Base-by-base conservation (phyloP, 2,797 vertebrate genomes). In the Oryzias dopingdopingensis region DNA sequence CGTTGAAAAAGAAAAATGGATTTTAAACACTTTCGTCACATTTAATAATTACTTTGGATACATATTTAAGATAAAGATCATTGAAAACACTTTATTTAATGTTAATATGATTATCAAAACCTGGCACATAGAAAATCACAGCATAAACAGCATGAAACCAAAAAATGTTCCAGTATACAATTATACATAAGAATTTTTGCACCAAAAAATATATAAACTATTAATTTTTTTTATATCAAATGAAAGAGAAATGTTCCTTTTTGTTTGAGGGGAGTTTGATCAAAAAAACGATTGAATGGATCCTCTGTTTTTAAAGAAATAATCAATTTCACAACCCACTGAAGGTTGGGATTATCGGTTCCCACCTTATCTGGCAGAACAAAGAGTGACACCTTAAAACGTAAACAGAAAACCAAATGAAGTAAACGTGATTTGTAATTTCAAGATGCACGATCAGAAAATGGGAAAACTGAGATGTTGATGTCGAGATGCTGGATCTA, bases 371-470 rank as follows among this genome's bases (percentile, higher is more conserved):
- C 29, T 46, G 49, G 62, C 50, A 67, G 55, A 78, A 65, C 26
- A 65, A 72, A 77, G 55, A 52, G 1, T 2, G 42, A 53, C 14
- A 37, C 45, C 18, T 43, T 17, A 4, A 41, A 32, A 54, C 32
- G 77, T 76, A 51, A 70, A 69, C 67, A 4, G 63, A 58, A 37
- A 14, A 50, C 12, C 16, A 59, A 59, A 72, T 49, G 32, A 46
- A 41, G 42, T 62, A 50, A 70, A 65, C 67, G 65, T 56, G 62
- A 62, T 42, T 53, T 24, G 51, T 4, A 0, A 26, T 52, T 52
- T 15, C 2, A 42, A 20, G 26, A 48, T 59, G 56, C 52, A 60
- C 42, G 52, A 53, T 32, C 53, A 63, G 15, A 74, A 58, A 62
- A 65, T 59, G 29, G 10, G 32, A 13, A 66, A 64, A 65, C 52